These are phyloP conservation scores for Nomada ruficornis DNA, from an alignment of 2,888 invertebrate species.

Conservation along the genomic window DNA sequence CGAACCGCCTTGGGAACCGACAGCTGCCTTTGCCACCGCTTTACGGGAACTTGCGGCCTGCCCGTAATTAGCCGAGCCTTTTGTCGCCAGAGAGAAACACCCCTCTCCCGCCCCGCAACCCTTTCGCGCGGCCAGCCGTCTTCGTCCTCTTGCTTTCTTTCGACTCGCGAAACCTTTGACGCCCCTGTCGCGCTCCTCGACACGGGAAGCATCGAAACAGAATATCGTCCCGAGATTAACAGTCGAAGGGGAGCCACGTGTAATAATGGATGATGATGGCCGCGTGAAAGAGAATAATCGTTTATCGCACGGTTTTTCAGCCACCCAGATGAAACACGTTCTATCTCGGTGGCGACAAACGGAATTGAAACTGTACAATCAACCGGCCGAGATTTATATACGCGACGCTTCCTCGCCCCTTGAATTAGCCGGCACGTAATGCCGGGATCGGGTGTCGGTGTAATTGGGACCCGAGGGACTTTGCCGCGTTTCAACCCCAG, in stretches of 20 bases:
- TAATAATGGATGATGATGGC: conserved; percentile 1
- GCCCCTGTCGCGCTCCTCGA: neutral
- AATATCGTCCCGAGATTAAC: neutral
- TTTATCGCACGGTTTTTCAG: neutral
- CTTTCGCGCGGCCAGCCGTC: neutral
- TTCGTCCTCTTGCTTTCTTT: conserved; percentile 33
- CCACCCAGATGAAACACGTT: conserved; percentile 5
- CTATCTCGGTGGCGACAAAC: conserved; percentile 59
- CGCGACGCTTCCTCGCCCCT: conserved; percentile 77
- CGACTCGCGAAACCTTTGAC: conserved; percentile 21
- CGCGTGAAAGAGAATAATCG: conserved; percentile 30
- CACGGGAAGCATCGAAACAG: neutral
- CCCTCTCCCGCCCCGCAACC: conserved; percentile 26
- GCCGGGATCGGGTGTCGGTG: conserved; percentile 83
- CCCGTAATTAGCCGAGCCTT: conserved; percentile 79
- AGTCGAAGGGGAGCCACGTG: neutral
- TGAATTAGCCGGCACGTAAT: conserved; percentile 83
- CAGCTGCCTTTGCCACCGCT: conserved; percentile 77
- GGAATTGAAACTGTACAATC: conserved; percentile 77
- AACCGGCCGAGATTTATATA: conserved; percentile 82
- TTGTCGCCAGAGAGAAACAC: conserved; percentile 64
- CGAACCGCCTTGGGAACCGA: conserved; percentile 73
- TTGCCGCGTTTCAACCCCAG: conserved; percentile 72
- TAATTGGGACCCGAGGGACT: conserved; percentile 84
- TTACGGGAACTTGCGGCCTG: conserved; percentile 75